phyloP scores from a whole-genome alignment of 2,797 vertebrate species.

The Rhabdomys pumilio region DNA sequence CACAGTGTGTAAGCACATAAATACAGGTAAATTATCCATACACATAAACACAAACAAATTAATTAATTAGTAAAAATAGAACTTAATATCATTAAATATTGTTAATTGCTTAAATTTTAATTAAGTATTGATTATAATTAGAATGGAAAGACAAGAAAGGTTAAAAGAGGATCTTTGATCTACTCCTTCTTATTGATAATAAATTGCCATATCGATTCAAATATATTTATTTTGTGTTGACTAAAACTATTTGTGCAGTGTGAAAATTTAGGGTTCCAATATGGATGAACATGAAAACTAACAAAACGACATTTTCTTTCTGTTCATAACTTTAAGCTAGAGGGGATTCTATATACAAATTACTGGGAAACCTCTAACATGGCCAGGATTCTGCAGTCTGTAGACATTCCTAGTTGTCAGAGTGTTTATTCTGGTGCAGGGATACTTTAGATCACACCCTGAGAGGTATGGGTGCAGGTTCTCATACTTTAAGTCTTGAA shows the following conservation, averaged over 20 bases:
- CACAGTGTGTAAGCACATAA: not conserved
- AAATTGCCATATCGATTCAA: not conserved
- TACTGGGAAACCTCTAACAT: not conserved
- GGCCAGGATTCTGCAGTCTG: not conserved
- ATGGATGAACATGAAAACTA: not conserved
- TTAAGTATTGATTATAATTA: not conserved
- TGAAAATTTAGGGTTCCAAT: not conserved
- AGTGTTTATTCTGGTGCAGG: not conserved
- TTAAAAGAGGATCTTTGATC: not conserved
- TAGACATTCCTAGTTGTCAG: not conserved
- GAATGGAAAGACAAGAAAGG: not conserved
- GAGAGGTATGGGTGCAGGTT: not conserved
- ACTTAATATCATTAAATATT: not conserved
- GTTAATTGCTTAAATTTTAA: not conserved
- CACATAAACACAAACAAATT: not conserved
- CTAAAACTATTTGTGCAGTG: not conserved
- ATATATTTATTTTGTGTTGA: not conserved
- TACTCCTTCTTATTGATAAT: not conserved
- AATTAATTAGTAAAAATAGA: not conserved
- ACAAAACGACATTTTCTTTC: not conserved
- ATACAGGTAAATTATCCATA: not conserved
- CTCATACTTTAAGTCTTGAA: not conserved
- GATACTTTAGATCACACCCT: not conserved
- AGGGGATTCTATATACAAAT: not conserved
- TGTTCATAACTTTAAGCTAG: not conserved